Evolutionary conservation across 2,888 invertebrate species (phyloP).

Genomic region (Cheilosia vulpina): DNA sequence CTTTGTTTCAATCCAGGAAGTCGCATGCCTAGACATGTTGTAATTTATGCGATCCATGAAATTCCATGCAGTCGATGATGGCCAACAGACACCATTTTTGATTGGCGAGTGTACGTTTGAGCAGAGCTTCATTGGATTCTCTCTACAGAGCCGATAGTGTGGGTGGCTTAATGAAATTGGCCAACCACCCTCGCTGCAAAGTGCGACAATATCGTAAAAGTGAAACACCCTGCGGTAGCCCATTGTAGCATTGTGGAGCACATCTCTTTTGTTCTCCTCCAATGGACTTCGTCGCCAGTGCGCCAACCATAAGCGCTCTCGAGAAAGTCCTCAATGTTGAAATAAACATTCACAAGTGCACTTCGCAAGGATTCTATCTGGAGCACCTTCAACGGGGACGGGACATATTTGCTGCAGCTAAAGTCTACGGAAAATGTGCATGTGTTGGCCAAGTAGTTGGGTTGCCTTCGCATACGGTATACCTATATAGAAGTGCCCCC

Average conservation of each 20-base stretch:
- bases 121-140: conserved; percentile 12
- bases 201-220: conserved; percentile 69
- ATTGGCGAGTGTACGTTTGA: conserved; percentile 48
- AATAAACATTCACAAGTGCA: conserved; percentile 74
- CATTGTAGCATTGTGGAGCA: conserved; percentile 63
- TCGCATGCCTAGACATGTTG: neutral
- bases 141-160: neutral
- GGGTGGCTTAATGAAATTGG: conserved; percentile 36
- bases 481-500: conserved; percentile 36
- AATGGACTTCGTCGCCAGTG: conserved; percentile 67
- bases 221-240: conserved; percentile 59
- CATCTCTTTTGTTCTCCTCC: conserved; percentile 64
- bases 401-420: conserved; percentile 30
- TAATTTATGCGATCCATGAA: neutral
- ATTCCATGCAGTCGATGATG: conserved; percentile 11
- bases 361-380: conserved; percentile 71
- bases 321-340: conserved; percentile 65
- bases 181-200: conserved; percentile 25
- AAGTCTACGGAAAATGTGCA: conserved; percentile 21
- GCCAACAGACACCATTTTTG: conserved; percentile 56
- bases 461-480: neutral
- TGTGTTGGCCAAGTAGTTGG: conserved; percentile 44
- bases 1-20: conserved; percentile 67
- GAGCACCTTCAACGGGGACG: conserved; percentile 53
- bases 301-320: conserved; percentile 66